Base-by-base conservation (phyloP, 2,113 vertebrate genomes). In the Coracopsis vasa region DNA sequence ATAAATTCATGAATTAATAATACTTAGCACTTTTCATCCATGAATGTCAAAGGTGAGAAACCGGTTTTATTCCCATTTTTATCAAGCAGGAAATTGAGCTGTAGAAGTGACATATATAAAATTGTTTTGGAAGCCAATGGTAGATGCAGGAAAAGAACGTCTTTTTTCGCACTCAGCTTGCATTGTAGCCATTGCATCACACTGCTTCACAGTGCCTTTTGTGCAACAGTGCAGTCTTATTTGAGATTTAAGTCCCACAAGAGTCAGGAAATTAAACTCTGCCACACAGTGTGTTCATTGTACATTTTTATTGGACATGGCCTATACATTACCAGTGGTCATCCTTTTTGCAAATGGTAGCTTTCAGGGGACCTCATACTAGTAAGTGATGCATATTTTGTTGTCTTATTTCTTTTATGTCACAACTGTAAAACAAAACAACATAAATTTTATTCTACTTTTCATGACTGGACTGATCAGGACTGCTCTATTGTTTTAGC, bases 1-100 rank as follows among this genome's bases (percentile, higher is more conserved):
- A 92, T 93, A 94, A 94, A 95, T 93, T 88, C 39, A 88, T 88
- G 86, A 91, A 93, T 93, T 94, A 94, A 90, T 94, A 88, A 95
- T 39, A 64, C n/a, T 44, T 84, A 94, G 41, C 88, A 84, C 65
- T 92, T 96, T 88, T 72, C 80, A 93, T 90, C 82, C 86, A 64
- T 82, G 83, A 69, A 85, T 86, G 95, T 74, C 88, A 94, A 88
- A 95, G 94, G 80, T 88, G 86, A 86, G 69, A 83, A 88, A 47
- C 60, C 42, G 27, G 39, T 86, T 77, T 91, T 96, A 89, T 91
- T 91, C 73, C 35, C 66, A 50, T 93, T 94, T 83, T 73, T 94
- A 82, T 79, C 91, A 85, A 42, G 84, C 92, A 94, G 94, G 94
- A 95, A 92, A 95, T 87, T 94, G 86, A 92, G 74, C 80, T 91